These are phyloP conservation scores for Holacanthella duospinosa DNA, from an alignment of 2,888 invertebrate species.

Conservation along the genomic window DNA sequence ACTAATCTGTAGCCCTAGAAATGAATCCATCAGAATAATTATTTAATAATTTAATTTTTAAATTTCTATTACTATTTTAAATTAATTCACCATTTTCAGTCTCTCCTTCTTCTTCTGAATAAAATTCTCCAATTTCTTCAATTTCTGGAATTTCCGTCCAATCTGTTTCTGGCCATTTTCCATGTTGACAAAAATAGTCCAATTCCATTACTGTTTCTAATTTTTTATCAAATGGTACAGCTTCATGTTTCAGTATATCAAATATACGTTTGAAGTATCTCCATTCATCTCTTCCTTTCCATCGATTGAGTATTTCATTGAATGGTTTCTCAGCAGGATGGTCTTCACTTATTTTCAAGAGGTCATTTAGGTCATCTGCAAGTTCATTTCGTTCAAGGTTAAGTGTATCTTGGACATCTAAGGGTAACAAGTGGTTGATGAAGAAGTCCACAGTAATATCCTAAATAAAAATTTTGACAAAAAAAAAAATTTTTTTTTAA, in stretches of 20 bases:
- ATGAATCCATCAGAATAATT: too few relatives aligned
- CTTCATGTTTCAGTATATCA: neutral
- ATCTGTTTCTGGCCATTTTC: neutral
- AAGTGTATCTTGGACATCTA: neutral
- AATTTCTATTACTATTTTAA: neutral
- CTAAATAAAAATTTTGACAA: neutral
- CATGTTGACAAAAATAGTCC: neutral
- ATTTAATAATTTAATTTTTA: neutral
- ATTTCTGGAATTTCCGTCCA: neutral
- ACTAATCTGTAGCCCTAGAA: too few relatives aligned
- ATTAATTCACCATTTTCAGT: neutral
- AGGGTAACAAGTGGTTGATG: neutral
- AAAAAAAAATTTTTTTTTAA: neutral
- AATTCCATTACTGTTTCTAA: neutral
- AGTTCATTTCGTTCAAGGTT: neutral
- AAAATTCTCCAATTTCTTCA: neutral
- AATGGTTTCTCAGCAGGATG: neutral
- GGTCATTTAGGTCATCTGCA: neutral
- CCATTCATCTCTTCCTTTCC: constrained; percentile 4
- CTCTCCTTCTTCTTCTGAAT: neutral
- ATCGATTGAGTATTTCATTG: neutral
- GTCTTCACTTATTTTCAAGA: neutral
- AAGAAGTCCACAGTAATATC: neutral
- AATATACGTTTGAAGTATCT: constrained; percentile 1
- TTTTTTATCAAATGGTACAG: neutral